Evolutionary conservation across 2,113 vertebrate genomes (phyloP).

Genomic region (Dinomys branickii): DNA sequence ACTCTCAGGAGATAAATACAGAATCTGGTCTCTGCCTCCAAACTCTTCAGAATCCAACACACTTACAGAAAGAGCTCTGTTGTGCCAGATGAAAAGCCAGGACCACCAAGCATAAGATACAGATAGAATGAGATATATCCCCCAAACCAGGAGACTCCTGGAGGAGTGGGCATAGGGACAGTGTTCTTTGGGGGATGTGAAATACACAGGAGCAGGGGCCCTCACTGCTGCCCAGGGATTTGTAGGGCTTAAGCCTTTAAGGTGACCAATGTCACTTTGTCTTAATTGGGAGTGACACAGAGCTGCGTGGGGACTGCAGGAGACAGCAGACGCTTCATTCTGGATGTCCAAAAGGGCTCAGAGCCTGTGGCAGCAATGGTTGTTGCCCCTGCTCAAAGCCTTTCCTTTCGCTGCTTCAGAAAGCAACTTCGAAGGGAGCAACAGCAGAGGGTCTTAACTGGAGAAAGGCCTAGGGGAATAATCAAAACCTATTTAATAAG

Average conservation of each 20-base stretch:
- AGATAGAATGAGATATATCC: neutral
- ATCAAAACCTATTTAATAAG: neutral
- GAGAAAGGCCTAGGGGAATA: rapidly evolving
- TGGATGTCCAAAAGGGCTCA: neutral
- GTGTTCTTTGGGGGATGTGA: neutral
- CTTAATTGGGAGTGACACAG: neutral
- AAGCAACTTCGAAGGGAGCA: neutral
- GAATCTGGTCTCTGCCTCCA: neutral
- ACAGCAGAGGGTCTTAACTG: rapidly evolving
- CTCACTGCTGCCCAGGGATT: rapidly evolving
- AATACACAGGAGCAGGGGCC: rapidly evolving
- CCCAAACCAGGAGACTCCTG: rapidly evolving
- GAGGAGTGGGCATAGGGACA: neutral
- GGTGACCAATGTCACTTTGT: neutral
- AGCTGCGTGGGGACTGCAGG: neutral
- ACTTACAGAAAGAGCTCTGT: neutral
- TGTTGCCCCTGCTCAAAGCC: rapidly evolving
- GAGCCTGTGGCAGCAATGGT: rapidly evolving
- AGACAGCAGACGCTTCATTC: neutral
- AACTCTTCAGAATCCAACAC: neutral
- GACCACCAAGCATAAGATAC: rapidly evolving
- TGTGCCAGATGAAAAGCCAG: rapidly evolving
- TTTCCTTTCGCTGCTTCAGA: rapidly evolving
- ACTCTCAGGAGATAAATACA: neutral
- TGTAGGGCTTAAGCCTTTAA: neutral